Evolutionary conservation across 2,888 invertebrate species (phyloP).

Genomic region (Dynastes tityus): DNA sequence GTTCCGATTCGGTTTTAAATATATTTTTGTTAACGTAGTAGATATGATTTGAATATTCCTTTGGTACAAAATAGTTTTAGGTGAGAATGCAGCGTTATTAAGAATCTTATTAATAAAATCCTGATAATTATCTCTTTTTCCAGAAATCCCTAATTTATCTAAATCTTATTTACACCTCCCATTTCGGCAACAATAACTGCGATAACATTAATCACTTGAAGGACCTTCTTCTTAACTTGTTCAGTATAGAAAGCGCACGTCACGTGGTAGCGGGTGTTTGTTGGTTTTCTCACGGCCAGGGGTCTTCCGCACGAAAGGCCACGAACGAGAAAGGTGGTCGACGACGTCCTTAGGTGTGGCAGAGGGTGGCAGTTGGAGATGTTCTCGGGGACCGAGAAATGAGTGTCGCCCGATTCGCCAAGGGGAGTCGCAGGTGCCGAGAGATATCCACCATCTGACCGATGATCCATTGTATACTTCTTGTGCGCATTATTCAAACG

Average conservation of each 20-base stretch:
- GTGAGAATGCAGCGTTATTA: too few species aligned
- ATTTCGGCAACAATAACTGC: neutral
- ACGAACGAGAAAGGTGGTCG: neutral
- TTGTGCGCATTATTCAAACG: constrained; percentile 29
- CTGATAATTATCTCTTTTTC: neutral
- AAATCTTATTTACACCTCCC: constrained; percentile 30
- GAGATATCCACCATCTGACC: constrained; percentile 61
- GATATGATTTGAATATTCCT: neutral
- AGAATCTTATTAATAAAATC: too few species aligned
- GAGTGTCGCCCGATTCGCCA: constrained; percentile 55
- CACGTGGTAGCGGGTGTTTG: constrained; percentile 56
- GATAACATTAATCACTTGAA: neutral
- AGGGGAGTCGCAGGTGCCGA: constrained; percentile 61
- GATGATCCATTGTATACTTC: constrained; percentile 59
- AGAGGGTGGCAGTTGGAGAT: constrained; percentile 29
- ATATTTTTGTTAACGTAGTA: too few species aligned
- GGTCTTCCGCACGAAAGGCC: constrained; percentile 17
- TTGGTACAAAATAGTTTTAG: neutral
- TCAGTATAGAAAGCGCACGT: constrained; percentile 48
- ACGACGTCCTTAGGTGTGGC: neutral
- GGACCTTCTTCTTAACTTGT: neutral
- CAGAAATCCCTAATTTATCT: neutral
- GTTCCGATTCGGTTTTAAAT: too few species aligned
- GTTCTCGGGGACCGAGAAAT: constrained; percentile 22
- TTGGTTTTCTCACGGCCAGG: constrained; percentile 55